These are phyloP conservation scores for Muricea muricata DNA, from an alignment of 92 coral and sea anemone species.

Conservation along the genomic window DNA sequence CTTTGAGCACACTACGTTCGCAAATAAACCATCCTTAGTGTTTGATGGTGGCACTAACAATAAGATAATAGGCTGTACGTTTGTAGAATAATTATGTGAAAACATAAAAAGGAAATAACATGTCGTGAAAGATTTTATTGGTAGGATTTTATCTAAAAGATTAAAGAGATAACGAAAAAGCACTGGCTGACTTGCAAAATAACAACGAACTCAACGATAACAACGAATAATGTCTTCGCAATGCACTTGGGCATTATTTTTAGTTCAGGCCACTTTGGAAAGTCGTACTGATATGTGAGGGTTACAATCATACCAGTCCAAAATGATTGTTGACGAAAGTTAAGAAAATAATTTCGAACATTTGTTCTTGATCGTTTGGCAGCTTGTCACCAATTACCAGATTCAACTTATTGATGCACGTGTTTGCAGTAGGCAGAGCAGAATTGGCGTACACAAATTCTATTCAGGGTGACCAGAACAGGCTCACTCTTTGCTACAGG, in stretches of 20 bases:
- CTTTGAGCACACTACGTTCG: conserved; percentile 16
- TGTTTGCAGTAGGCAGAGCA: conserved; percentile 55
- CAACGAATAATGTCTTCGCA: background rate
- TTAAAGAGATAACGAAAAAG: no score
- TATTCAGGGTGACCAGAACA: conserved; percentile 44
- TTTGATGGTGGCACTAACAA: background rate
- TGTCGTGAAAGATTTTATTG: no score
- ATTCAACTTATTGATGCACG: conserved; percentile 43
- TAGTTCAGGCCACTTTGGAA: background rate
- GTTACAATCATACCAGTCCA: conserved; percentile 17
- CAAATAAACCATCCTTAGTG: background rate
- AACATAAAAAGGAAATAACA: no score
- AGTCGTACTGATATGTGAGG: no score
- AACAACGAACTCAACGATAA: no score
- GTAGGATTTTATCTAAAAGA: no score
- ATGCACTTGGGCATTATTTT: background rate
- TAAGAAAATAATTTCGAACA: conserved; percentile 39
- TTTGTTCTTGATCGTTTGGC: background rate
- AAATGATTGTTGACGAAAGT: conserved; percentile 45
- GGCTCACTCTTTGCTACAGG: conserved; percentile 60
- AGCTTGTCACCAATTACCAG: conserved; percentile 37
- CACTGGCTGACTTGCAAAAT: no score
- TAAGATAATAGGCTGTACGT: background rate
- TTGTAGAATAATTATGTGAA: no score
- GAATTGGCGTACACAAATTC: conserved; percentile 2